A percentile compares a stretch with the other conserved stretches of the same genome.
These are phyloP conservation scores for Xenopus laevis DNA, from an alignment of 2,113 vertebrate genomes.

Conservation along the genomic window DNA sequence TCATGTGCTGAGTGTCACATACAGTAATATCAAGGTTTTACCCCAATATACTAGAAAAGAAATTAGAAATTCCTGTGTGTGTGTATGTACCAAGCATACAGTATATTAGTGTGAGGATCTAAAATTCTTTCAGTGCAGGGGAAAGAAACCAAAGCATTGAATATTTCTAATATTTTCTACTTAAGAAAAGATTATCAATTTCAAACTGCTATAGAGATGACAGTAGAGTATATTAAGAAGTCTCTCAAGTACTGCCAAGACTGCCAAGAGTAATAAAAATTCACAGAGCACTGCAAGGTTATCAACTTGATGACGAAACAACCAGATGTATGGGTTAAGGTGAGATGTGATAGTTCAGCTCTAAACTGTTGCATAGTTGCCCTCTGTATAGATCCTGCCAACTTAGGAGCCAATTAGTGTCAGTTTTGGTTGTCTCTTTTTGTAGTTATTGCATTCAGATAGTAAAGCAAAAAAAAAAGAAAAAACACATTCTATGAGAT, in stretches of 20 bases:
- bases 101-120: no score
- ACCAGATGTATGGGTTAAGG: conserved; percentile 41
- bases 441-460: conserved; percentile 7
- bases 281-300: conserved; percentile 7
- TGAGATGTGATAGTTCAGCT: conserved; percentile 24
- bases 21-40: no score
- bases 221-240: background rate
- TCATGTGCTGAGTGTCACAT: no score
- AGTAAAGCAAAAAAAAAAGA: conserved; percentile 10
- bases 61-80: no score
- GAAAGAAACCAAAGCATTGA: no score
- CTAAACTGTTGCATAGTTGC: conserved; percentile 6
- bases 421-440: conserved; percentile 24
- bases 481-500: conserved; percentile 24
- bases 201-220: background rate
- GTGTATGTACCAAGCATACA: no score
- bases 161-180: no score
- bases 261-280: conserved; percentile 22
- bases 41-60: no score
- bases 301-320: conserved; percentile 1
- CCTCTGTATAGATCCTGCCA: conserved; percentile 37
- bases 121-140: no score
- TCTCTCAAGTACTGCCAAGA: conserved; percentile 9
- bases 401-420: conserved; percentile 41
- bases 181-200: no score